phyloP scores from a whole-genome alignment of 1,140 invertebrate genomes.

The Trissolcus basalis region DNA sequence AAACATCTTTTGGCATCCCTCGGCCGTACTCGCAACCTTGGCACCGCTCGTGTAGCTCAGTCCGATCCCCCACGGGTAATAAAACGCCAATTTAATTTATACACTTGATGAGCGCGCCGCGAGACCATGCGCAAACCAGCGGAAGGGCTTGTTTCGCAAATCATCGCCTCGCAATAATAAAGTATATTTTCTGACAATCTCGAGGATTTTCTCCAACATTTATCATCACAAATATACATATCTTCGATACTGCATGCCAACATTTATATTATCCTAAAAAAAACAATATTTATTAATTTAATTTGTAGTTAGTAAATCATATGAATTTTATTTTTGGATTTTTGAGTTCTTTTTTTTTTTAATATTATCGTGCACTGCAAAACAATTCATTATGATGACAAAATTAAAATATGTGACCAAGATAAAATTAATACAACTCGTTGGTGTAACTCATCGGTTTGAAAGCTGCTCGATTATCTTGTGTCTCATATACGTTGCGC shows the following conservation, averaged over 20 bases:
- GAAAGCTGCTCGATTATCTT: constrained; percentile 16
- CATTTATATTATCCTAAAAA: not conserved
- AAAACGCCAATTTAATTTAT: constrained; percentile 77
- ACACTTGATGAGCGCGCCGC: constrained; percentile 73
- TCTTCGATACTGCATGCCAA: not conserved
- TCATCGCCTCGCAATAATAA: constrained; percentile 66
- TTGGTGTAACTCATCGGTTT: not conserved
- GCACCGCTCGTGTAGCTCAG: constrained; percentile 27
- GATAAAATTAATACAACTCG: too few species aligned
- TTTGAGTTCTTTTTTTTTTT: too few species aligned
- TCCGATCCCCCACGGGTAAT: constrained; percentile 69
- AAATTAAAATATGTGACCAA: too few species aligned
- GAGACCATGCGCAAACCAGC: constrained; percentile 60
- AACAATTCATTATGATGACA: too few species aligned
- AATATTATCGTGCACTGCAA: too few species aligned
- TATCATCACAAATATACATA: too few species aligned
- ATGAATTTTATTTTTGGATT: too few species aligned
- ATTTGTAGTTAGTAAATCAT: too few species aligned
- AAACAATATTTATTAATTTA: too few species aligned
- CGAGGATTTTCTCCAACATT: not conserved
- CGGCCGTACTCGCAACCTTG: constrained; percentile 35
- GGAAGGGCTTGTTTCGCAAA: constrained; percentile 73
- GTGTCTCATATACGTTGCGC: constrained; percentile 10
- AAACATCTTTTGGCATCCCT: constrained; percentile 53
- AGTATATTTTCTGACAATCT: too few species aligned